Evolutionary conservation across 2,113 vertebrate genomes (phyloP), one percentile per base, ranked within the genome.

Genomic region (Bucco capensis): DNA sequence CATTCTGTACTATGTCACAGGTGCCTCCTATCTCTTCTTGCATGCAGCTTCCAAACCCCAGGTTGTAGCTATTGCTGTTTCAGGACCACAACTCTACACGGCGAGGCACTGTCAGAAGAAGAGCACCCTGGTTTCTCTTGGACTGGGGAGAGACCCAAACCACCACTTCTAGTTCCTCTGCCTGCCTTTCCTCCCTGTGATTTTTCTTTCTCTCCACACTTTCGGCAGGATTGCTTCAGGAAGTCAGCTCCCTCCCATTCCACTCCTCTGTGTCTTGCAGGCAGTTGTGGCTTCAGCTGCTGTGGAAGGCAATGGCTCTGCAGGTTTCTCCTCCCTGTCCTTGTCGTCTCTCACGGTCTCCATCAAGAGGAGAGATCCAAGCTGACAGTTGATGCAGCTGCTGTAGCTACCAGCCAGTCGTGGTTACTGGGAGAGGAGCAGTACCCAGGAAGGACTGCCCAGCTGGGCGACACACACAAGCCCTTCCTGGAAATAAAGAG

Each of bases 121-220:
- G 53, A 72, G 62, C 21, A 46, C 27, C 31, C 19, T 21, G 46
- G 42, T 76, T 93, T 90, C 69, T 88, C 38, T 61, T 18, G 35
- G 35, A 24, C 35, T 79, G 37, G 5, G 28, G 53, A 70, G 28
- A 62, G 61, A 84, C 70, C 3, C 70, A 86, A 81, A 90, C 56
- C 83, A 89, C 58, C n/a, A 58, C 35, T 58, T 85, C 71, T 79
- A 58, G 66, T 93, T 94, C 78, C 90, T 82, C 78, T 92, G 50
- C 38, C 44, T 77, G 82, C 57, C 54, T 87, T 87, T 78, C 30
- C 38, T 54, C 62, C 50, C 38, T 58, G 37, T 28, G 50, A 79
- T 51, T 90, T 62, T 81, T 82, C 86, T 92, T 72, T 73, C 47
- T 67, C 35, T 83, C 46, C 42, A 38, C 23, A 50, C 27, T 73